phyloP scores from a whole-genome alignment of 2,797 vertebrate genomes.

The Phyllotis vaccarum region DNA sequence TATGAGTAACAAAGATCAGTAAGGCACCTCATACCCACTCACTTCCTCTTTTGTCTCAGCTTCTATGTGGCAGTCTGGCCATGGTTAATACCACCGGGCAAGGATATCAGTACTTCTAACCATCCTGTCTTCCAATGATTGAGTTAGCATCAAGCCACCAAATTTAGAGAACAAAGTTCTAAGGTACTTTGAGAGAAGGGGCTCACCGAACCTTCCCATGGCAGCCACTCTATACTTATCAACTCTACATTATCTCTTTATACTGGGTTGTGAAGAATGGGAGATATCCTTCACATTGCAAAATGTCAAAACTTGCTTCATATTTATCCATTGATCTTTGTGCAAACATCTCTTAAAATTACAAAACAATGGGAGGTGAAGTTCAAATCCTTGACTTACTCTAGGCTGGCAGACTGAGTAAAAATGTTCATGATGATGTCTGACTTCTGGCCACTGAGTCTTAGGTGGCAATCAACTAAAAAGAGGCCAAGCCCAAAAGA shows the following conservation, averaged over 20 bases:
- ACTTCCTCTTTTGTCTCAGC: not conserved
- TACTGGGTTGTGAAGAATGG: no score
- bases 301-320: not conserved
- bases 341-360: not conserved
- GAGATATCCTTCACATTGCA: not conserved
- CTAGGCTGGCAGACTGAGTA: not conserved
- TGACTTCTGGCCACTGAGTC: not conserved
- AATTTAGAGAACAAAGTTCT: not conserved
- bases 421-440: not conserved
- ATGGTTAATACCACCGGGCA: not conserved
- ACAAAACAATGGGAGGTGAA: not conserved
- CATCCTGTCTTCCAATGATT: not conserved
- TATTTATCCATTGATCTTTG: not conserved
- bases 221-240: not conserved
- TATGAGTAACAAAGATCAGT: not conserved
- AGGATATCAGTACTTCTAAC: not conserved
- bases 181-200: not conserved
- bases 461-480: not conserved
- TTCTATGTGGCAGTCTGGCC: not conserved
- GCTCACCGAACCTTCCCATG: not conserved
- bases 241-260: not conserved
- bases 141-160: not conserved
- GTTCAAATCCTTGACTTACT: not conserved
- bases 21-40: accelerated
- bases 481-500: not conserved